Conservation (phyloP, 2,797 vertebrate genomes). For the Lithobates pipiens region DNA sequence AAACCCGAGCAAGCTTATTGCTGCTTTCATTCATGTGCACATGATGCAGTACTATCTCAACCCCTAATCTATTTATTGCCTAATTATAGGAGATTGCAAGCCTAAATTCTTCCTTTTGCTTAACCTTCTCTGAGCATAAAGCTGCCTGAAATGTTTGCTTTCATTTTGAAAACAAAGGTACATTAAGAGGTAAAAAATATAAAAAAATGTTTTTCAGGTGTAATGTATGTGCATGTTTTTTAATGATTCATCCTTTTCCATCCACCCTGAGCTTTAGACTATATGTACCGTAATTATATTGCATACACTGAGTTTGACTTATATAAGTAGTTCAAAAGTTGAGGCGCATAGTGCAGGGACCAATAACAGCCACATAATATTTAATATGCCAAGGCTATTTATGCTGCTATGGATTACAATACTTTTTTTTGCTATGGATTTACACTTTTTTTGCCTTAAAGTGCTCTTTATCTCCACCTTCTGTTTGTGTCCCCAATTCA, state of each 20-base stretch:
- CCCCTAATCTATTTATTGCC: conserved; percentile 34
- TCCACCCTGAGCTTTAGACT: too few species aligned
- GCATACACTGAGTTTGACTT: too few species aligned
- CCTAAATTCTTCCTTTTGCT: background rate
- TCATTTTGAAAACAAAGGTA: background rate
- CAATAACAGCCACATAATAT: too few species aligned
- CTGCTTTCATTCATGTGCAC: conserved; percentile 43
- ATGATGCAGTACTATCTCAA: background rate
- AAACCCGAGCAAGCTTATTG: conserved; percentile 48
- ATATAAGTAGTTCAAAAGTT: too few species aligned
- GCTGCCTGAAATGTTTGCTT: background rate
- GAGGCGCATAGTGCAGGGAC: too few species aligned
- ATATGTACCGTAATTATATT: too few species aligned
- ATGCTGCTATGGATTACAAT: background rate
- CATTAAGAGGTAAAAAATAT: too few species aligned
- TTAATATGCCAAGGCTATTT: too few species aligned
- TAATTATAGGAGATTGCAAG: conserved; percentile 34
- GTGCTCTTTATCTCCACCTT: background rate
- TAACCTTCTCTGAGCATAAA: background rate
- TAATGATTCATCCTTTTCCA: too few species aligned
- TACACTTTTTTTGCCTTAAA: background rate
- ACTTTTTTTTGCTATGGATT: too few species aligned
- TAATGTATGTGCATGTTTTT: background rate
- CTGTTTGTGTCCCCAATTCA: too few species aligned
- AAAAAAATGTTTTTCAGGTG: background rate